Conservation (phyloP, 2,113 vertebrate species). For the Thunnus maccoyii region DNA sequence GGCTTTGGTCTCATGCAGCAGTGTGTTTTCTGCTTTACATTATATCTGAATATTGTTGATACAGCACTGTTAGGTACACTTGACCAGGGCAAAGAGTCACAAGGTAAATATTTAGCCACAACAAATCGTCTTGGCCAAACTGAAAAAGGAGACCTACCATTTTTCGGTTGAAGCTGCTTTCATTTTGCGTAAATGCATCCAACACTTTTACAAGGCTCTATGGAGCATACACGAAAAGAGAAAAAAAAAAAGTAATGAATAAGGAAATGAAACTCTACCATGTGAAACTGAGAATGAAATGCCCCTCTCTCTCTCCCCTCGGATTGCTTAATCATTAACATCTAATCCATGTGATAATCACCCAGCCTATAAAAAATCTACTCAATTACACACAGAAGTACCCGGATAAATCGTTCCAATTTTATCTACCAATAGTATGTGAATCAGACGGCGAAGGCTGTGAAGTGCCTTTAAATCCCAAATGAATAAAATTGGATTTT, state of each 20-base stretch:
- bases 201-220: slow-evolving; percentile 40
- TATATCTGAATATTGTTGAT: slow-evolving; percentile 58
- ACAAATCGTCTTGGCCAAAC: slow-evolving; percentile 9
- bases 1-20: slow-evolving; percentile 14
- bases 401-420: slow-evolving; percentile 49
- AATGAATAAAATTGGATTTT: slow-evolving; percentile 71
- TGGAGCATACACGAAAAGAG: slow-evolving; percentile 40
- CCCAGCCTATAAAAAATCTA: slow-evolving; percentile 64
- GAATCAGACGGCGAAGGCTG: slow-evolving; percentile 42
- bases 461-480: slow-evolving; percentile 57
- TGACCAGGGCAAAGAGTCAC: slow-evolving; percentile 50
- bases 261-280: slow-evolving; percentile 67
- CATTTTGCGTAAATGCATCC: slow-evolving; percentile 29
- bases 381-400: slow-evolving; percentile 62
- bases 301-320: slow-evolving; percentile 25
- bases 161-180: slow-evolving; percentile 36
- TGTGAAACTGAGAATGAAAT: slow-evolving; percentile 71
- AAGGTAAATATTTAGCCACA: slow-evolving; percentile 60
- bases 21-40: slow-evolving; percentile 28
- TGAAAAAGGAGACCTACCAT: background rate
- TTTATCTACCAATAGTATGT: slow-evolving; percentile 34
- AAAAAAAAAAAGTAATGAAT: slow-evolving; percentile 55
- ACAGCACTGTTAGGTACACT: slow-evolving; percentile 37
- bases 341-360: slow-evolving; percentile 69
- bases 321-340: slow-evolving; percentile 80